A percentile compares a stretch with the other conserved stretches of the same genome.
These are phyloP conservation scores for Strigamia crassipes DNA, from an alignment of 2,888 invertebrate species.

Conservation along the genomic window DNA sequence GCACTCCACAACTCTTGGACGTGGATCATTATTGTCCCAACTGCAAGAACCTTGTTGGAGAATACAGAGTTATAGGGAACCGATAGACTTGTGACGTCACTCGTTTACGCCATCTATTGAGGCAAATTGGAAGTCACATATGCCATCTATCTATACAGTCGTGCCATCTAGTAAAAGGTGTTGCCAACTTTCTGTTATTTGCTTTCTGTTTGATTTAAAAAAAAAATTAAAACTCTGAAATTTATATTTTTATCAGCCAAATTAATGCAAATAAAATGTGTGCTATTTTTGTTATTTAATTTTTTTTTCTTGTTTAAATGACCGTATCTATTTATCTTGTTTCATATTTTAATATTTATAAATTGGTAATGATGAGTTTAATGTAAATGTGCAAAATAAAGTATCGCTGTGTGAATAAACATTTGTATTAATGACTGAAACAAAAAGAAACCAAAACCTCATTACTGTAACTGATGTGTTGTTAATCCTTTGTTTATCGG, in stretches of 20 bases:
- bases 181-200: background rate
- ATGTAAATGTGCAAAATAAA: constrained; percentile 34
- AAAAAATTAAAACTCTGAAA: background rate
- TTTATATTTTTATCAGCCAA: background rate
- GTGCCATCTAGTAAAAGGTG: background rate
- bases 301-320: background rate
- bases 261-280: background rate
- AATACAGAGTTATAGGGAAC: background rate
- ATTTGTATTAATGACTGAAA: constrained; percentile 24
- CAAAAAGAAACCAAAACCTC: background rate
- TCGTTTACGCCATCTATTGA: background rate
- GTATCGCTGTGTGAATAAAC: constrained; percentile 14
- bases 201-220: constrained; percentile 16
- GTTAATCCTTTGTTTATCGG: constrained; percentile 40
- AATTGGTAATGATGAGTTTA: constrained; percentile 19
- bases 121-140: background rate
- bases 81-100: background rate
- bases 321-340: background rate
- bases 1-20: constrained; percentile 87
- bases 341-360: constrained; percentile 31
- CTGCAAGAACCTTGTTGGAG: constrained; percentile 64
- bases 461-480: constrained; percentile 37
- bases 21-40: constrained; percentile 87
- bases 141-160: background rate
- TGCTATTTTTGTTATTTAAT: background rate